Evolutionary conservation across 35 echinoderm and acorn worm genomes (phyloP), one percentile per base, ranked within the genome.

Genomic region (Anneissia japonica): DNA sequence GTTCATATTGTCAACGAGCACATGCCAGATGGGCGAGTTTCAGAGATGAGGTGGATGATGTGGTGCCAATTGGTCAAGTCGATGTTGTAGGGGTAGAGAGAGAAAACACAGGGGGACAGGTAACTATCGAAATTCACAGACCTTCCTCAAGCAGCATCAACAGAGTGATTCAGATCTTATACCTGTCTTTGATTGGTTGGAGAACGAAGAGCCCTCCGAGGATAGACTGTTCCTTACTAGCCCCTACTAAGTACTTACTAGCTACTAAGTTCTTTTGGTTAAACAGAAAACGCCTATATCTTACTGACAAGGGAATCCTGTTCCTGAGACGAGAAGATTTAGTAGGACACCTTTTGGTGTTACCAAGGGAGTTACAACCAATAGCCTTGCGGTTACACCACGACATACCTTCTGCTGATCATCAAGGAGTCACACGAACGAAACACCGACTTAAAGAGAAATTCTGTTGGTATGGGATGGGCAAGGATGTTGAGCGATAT

Each of bases 1-100:
- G 89, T 29, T 21, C 26, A 0, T 90, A 90, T 37, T 90, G 89
- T 56, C 72, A 32, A 16, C 84, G 75, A 79, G 89, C 89, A 32
- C 72, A 90, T 39, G 19, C 41, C 26, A 77, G 85, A 74, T 85
- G 89, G 89, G 38, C 36, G 0, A 19, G 19, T 38, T 90, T 90
- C 45, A 64, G 39, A 7, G 82, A 85, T 9, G 28, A 21, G 34
- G 89, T 85, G 1, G 89, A 90, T 43, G 82, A 90, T 55, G 83
- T 90, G 14, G 46, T 90, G 16, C 83, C 89, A 30, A 46, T 89
- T 4, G 72, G 72, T 0, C 0, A 16, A 6, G 7, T 34, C 7
- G 79, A n/a, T 4, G 4, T 4, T 4, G 40, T 43, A 43, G 40
- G 14, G 40, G 4, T 43, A 14, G 14, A 43, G 14, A 14, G 4